Base-by-base conservation (phyloP, 2,797 vertebrate species). In the Ispidina lecontei region DNA sequence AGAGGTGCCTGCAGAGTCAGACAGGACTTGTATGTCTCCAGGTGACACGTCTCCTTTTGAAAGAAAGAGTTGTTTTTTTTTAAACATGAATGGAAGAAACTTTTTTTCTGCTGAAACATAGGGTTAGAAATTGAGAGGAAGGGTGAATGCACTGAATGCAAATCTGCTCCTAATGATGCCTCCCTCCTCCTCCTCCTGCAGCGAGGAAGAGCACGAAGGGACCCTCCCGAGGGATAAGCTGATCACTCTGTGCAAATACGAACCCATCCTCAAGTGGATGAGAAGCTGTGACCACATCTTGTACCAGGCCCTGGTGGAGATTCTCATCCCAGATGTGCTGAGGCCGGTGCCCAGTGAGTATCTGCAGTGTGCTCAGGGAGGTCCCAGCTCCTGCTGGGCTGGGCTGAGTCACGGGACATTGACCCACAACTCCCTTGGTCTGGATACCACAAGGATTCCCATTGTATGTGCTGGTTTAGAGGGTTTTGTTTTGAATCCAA, bases 231-330 rank as follows among this genome's bases (percentile, higher is more conserved):
- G 98, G 93, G 98, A 99, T 69, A 99, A 98, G 95, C 98, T 99
- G 95, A 96, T 99, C 59, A 88, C 98, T 39, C 97, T 99, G 92
- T 99, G 99, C 95, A 98, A 99, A 95, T 98, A 98, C 0, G 98
- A 99, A 85, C 98, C 99, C 2, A 91, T 99, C 83, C 98, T 98
- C 91, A 96, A 98, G 55, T 99, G 99, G 99, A 99, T 99, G 99
- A 98, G 99, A 87, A 98, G 97, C 98, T 99, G 99, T 9, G 99
- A 99, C 94, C 99, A 99, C 97, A 98, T 99, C 97, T 97, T 99
- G 60, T 99, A 99, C 98, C 99, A 99, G 97, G 98, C 99, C 2
- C 97, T 99, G 92, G 99, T 99, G 91, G 99, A 99, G 97, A 98
- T 99, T 89, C 99, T 99, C 60, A 99, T 99, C 95, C 99, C 99